Evolutionary conservation across 2,888 invertebrate genomes (phyloP).

Genomic region (Volucella inanis): DNA sequence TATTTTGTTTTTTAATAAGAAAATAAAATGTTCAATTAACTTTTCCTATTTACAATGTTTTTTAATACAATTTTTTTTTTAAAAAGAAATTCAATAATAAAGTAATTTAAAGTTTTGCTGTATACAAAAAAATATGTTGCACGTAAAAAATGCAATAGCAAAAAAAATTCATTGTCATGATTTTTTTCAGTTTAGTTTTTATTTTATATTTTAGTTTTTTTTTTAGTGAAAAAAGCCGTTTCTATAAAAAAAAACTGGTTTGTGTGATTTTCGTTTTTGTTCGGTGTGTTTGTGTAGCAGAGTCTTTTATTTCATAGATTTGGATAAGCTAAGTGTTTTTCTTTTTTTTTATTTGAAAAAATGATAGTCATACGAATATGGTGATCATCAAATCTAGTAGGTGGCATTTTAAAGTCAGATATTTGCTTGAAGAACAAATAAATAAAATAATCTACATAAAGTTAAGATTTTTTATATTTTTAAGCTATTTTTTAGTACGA

Average conservation of each 20-base stretch:
- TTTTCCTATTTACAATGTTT: constrained; percentile 13
- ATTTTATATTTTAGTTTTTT: background rate
- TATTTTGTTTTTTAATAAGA: constrained; percentile 15
- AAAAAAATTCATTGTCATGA: constrained; percentile 64
- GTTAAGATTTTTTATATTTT: too few species aligned
- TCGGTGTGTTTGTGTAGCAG: constrained; percentile 8
- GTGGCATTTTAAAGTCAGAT: background rate
- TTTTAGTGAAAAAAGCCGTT: constrained; percentile 28
- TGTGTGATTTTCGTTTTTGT: background rate
- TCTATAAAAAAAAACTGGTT: constrained; percentile 22
- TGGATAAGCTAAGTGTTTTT: background rate
- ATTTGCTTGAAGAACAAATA: background rate
- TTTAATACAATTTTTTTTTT: constrained; percentile 26
- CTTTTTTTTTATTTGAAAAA: background rate
- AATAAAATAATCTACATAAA: too few species aligned
- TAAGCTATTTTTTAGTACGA: too few species aligned
- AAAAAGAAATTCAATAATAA: constrained; percentile 7
- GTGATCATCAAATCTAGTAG: constrained; percentile 8
- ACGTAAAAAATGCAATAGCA: constrained; percentile 59
- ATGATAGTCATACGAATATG: constrained; percentile 31
- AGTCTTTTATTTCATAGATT: constrained; percentile 1
- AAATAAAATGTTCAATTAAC: background rate
- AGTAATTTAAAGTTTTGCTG: background rate
- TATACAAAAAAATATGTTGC: constrained; percentile 8
- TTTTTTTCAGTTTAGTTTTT: constrained; percentile 2